Base-by-base conservation (phyloP, 2,113 vertebrate species). In the Lasiurus cinereus region DNA sequence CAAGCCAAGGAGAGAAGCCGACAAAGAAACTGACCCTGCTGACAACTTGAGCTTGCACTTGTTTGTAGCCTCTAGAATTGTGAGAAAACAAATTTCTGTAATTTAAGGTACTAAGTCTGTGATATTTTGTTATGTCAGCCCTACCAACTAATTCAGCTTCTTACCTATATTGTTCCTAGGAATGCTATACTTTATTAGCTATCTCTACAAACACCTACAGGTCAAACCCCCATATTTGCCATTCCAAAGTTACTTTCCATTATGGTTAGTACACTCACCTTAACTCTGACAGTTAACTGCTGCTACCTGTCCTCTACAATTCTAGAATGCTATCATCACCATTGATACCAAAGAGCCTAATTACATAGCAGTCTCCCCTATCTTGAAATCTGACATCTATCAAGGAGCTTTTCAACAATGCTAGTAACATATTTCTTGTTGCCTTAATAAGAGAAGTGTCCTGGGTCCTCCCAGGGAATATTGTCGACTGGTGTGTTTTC, bases 231-330 rank as follows among this genome's bases (percentile, higher is more conserved):
- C 52, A 59, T 62, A 16, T 92, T 86, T 43, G 36, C 69, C 74
- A 77, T 66, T 76, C 36, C 43, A 72, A 14, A 85, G 43, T 56
- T 87, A 52, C 59, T 92, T 31, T 43, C 59, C 56, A 36, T 83
- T 72, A 31, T 78, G 21, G 18, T 86, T 83, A 77, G 76, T 78
- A 66, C 3, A 82, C 9, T 82, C 46, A 54, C n/a, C 59, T 95
- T 93, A 83, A 79, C 73, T 74, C 54, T 76, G 79, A 93, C 14
- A 78, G 54, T 90, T 94, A 80, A 86, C 52, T 95, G 77, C 21
- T 84, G 70, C 21, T 24, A 88, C n/a, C 43, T 94, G 80, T 39
- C 52, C 39, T 78, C 36, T 87, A 54, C 46, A 79, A 22, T 46
- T 87, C 69, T 59, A 54, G 64, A 90, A 33, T 83, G 69, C 76